These are phyloP conservation scores for Brachyrhaphis roseni DNA, from an alignment of 2,797 vertebrate species.

Conservation along the genomic window DNA sequence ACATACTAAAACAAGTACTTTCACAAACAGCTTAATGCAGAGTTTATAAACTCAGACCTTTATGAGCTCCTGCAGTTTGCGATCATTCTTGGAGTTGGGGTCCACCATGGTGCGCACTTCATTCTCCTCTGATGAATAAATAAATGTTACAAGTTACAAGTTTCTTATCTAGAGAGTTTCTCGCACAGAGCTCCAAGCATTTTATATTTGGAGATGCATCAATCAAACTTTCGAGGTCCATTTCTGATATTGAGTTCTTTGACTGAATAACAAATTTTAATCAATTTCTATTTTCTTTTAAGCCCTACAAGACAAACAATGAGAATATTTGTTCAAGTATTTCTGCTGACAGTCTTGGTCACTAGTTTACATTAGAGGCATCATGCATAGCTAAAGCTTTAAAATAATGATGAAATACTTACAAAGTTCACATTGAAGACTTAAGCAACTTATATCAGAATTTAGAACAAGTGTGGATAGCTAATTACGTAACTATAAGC, in stretches of 20 bases:
- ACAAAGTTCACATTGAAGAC: not conserved
- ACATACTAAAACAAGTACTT: not conserved
- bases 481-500: not conserved
- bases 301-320: not conserved
- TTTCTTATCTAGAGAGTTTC: not conserved
- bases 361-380: not conserved
- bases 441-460: not conserved
- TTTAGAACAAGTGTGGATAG: not conserved
- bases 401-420: not conserved
- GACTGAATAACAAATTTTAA: not conserved
- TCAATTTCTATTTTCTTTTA: not conserved
- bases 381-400: not conserved
- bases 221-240: not conserved
- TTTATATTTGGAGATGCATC: not conserved
- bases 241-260: not conserved
- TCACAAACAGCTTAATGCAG: not conserved
- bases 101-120: slow-evolving; percentile 98
- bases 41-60: slow-evolving; percentile 75
- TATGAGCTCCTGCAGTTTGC: slow-evolving; percentile 93
- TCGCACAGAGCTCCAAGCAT: not conserved
- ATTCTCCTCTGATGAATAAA: slow-evolving; percentile 88
- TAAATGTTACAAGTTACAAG: not conserved
- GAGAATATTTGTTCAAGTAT: not conserved
- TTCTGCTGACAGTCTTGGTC: not conserved
- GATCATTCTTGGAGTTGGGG: slow-evolving; percentile 93